These are phyloP conservation scores for Nomada fucata DNA, from an alignment of 2,888 invertebrate species.

Conservation along the genomic window DNA sequence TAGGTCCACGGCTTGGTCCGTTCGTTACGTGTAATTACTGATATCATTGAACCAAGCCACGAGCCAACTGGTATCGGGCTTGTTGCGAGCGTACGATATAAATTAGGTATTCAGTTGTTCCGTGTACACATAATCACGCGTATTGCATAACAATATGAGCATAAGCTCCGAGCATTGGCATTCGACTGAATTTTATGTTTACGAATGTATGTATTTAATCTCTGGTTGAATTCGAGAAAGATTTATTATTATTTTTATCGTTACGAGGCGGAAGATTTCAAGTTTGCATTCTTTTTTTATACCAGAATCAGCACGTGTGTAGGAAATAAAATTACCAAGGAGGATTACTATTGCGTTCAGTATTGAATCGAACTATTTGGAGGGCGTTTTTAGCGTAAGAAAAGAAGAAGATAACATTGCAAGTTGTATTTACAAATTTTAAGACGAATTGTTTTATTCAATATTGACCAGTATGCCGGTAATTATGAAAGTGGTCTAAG, in stretches of 20 bases:
- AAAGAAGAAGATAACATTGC: not conserved
- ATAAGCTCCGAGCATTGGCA: conserved; percentile 1
- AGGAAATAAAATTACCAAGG: not conserved
- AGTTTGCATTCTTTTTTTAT: not conserved
- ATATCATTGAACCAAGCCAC: conserved; percentile 51
- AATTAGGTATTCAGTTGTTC: conserved; percentile 43
- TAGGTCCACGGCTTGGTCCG: conserved; percentile 30
- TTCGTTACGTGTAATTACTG: conserved; percentile 54
- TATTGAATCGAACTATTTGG: not conserved
- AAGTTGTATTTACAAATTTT: not conserved
- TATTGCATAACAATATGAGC: conserved; percentile 27
- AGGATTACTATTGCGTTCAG: not conserved
- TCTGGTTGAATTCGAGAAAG: conserved; percentile 1
- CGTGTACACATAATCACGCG: conserved; percentile 2
- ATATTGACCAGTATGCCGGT: not conserved
- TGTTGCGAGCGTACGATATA: conserved; percentile 26
- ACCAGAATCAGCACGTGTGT: not conserved
- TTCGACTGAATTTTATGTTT: not conserved
- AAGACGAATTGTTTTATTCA: not conserved
- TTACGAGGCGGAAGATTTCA: not conserved
- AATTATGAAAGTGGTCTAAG: not conserved
- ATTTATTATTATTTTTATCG: not conserved
- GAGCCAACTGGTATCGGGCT: conserved; percentile 33
- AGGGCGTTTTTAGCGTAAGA: too few species aligned
- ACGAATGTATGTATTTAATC: not conserved